These are phyloP conservation scores for Tetrapedia diversipes DNA, from an alignment of 2,888 invertebrate genomes.

Conservation along the genomic window DNA sequence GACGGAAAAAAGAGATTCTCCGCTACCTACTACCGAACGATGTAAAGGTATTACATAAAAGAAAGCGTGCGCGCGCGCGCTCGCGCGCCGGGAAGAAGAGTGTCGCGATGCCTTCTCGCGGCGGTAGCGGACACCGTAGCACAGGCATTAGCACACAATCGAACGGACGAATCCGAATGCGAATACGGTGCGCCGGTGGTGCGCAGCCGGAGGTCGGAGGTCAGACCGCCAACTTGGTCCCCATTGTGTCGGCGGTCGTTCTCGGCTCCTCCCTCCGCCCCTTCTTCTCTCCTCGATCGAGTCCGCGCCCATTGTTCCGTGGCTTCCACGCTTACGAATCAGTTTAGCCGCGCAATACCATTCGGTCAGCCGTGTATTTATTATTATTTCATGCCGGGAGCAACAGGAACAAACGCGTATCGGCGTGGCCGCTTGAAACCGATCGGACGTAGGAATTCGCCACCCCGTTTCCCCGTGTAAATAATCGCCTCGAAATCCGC, in stretches of 20 bases:
- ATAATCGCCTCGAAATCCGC: constrained; percentile 4
- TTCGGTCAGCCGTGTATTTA: constrained; percentile 66
- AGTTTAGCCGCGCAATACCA: constrained; percentile 72
- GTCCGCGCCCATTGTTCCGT: constrained; percentile 80
- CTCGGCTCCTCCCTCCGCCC: constrained; percentile 67
- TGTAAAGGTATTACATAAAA: too few relatives aligned
- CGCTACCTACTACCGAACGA: too few relatives aligned
- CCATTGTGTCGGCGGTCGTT: constrained; percentile 81
- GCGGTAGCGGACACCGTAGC: constrained; percentile 73
- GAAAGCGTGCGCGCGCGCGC: too few relatives aligned
- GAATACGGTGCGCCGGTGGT: constrained; percentile 68
- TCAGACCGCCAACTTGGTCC: constrained; percentile 81
- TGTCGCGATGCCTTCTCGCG: constrained; percentile 56
- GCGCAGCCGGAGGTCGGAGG: constrained; percentile 78
- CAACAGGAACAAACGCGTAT: constrained; percentile 49
- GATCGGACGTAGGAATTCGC: constrained; percentile 49
- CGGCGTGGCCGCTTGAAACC: constrained; percentile 24
- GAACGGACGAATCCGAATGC: constrained; percentile 80
- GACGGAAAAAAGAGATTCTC: constrained; percentile 8
- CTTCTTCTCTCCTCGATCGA: constrained; percentile 41
- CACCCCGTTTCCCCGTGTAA: background rate
- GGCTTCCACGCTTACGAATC: constrained; percentile 81
- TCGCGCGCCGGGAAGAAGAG: constrained; percentile 22
- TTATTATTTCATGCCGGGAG: constrained; percentile 71
- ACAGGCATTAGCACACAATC: constrained; percentile 82